phyloP scores from a whole-genome alignment of 2,888 invertebrate genomes.

The Bimastos eiseni region DNA sequence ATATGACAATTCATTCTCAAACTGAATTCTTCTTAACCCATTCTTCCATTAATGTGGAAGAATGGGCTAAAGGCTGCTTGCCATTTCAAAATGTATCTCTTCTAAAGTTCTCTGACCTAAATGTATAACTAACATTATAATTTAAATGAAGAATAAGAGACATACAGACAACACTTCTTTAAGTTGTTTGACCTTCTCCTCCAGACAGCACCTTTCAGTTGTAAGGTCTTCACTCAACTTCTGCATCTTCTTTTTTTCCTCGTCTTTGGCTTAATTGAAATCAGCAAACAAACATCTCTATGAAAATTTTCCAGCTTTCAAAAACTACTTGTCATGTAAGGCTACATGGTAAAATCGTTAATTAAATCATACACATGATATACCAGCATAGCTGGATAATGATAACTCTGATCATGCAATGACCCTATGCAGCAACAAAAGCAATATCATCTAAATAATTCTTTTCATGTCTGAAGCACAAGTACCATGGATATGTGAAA shows the following conservation, averaged over 20 bases:
- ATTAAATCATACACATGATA: too few species aligned
- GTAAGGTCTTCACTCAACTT: constrained; percentile 14
- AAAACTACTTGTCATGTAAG: too few species aligned
- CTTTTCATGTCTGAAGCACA: too few species aligned
- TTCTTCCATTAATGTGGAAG: not conserved
- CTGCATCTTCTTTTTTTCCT: constrained; percentile 21
- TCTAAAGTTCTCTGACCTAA: not conserved
- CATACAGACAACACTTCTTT: not conserved
- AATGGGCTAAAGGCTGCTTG: not conserved
- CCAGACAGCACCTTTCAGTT: constrained; percentile 2
- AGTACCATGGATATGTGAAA: too few species aligned
- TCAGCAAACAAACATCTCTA: not conserved
- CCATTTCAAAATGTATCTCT: not conserved
- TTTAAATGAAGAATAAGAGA: not conserved
- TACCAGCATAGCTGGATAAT: too few species aligned
- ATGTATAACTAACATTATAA: too few species aligned
- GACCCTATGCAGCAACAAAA: too few species aligned
- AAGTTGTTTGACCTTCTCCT: constrained; percentile 16
- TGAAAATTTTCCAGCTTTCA: too few species aligned
- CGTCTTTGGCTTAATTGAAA: constrained; percentile 1
- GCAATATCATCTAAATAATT: too few species aligned
- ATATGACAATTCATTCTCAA: not conserved
- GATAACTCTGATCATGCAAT: too few species aligned
- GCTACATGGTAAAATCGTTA: too few species aligned
- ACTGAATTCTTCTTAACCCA: not conserved